Conservation (phyloP, 2,888 invertebrate genomes). For the Eubasilissa splendida region DNA sequence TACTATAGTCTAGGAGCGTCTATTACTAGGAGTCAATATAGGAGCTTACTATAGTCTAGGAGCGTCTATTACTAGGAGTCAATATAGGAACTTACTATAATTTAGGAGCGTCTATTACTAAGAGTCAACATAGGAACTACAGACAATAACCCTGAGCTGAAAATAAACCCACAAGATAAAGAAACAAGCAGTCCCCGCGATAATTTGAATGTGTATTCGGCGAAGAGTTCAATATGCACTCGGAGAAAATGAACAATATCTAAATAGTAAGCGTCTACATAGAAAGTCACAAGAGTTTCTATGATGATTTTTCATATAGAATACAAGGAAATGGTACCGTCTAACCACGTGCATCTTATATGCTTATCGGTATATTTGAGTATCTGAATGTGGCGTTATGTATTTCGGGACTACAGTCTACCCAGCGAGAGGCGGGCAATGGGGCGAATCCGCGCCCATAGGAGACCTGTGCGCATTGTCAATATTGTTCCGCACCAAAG, state of each 20-base stretch:
- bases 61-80: too few relatives aligned
- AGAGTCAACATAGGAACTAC: too few relatives aligned
- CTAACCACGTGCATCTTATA: background rate
- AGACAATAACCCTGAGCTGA: background rate
- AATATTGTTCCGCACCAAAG: background rate
- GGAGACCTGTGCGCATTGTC: background rate
- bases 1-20: too few relatives aligned
- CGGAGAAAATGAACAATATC: background rate
- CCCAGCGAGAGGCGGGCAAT: background rate
- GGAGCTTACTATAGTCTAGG: too few relatives aligned
- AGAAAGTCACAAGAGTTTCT: background rate
- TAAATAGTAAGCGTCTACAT: too few relatives aligned
- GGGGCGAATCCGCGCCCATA: background rate
- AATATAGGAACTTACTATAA: too few relatives aligned
- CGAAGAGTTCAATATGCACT: background rate
- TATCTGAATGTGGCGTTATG: background rate
- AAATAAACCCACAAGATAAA: background rate
- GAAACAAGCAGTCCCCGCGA: background rate
- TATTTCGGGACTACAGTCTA: conserved; percentile 23
- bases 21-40: too few relatives aligned
- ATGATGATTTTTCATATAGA: background rate
- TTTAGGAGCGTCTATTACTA: too few relatives aligned
- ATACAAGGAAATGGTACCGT: background rate
- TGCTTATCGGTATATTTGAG: background rate
- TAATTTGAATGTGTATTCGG: background rate